These are phyloP conservation scores for Sarotherodon lohbergeri DNA, from an alignment of 2,113 vertebrate genomes.

Conservation along the genomic window DNA sequence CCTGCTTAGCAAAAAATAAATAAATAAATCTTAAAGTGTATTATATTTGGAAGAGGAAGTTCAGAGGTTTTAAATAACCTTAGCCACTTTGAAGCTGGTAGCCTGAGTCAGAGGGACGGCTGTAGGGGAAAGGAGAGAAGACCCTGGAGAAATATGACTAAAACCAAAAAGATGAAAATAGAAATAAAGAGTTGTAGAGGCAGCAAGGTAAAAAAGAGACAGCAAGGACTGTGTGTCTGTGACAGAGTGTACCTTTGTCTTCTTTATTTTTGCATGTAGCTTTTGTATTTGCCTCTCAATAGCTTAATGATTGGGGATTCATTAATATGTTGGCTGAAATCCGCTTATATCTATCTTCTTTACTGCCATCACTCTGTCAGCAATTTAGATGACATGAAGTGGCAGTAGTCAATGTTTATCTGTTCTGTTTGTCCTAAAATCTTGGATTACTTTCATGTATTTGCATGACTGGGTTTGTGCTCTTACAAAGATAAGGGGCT, in stretches of 20 bases:
- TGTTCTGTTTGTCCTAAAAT: not conserved
- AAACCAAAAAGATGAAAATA: not conserved
- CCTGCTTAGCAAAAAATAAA: not conserved
- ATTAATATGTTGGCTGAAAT: not conserved
- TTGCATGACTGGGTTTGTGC: not conserved
- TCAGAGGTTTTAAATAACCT: not conserved
- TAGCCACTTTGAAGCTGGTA: not conserved
- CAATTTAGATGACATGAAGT: not conserved
- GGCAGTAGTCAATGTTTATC: not conserved
- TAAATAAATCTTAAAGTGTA: not conserved
- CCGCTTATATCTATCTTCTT: not conserved
- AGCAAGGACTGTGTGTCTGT: not conserved
- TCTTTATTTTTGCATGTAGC: not conserved
- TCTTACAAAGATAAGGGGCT: not conserved
- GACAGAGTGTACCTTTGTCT: not conserved
- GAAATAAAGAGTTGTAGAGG: not conserved
- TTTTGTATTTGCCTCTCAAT: not conserved
- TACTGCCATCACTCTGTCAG: not conserved
- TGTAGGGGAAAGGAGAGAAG: not conserved
- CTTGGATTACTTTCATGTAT: not conserved
- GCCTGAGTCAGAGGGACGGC: not conserved
- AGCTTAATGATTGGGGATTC: not conserved
- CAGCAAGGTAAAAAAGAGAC: not conserved
- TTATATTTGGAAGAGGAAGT: not conserved
- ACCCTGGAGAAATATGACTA: not conserved